Percentiles rank a stretch among this genome's conserved stretches.
phyloP scores from a whole-genome alignment of 2,797 vertebrate species.

The Channallabes apus region DNA sequence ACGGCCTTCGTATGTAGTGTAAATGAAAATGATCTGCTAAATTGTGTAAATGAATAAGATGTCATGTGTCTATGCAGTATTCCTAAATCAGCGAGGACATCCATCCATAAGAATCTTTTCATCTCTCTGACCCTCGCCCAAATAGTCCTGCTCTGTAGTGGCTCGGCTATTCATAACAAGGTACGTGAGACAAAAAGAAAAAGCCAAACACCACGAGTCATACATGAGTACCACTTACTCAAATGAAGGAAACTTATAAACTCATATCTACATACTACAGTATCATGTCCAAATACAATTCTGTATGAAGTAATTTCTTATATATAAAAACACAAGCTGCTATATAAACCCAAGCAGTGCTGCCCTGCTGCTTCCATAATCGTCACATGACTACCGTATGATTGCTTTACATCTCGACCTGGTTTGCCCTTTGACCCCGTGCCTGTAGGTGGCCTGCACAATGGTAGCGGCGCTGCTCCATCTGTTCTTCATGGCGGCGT shows the following conservation, averaged over 20 bases:
- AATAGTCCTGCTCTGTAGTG: constrained; percentile 79
- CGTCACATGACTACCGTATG: constrained; percentile 22
- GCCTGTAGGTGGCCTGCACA: constrained; percentile 76
- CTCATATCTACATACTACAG: not conserved
- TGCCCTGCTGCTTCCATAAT: constrained; percentile 8
- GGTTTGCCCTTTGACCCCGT: constrained; percentile 51
- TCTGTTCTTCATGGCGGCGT: constrained; percentile 83
- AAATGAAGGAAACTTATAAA: not conserved
- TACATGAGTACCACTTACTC: too few relatives aligned
- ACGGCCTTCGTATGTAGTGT: too few relatives aligned
- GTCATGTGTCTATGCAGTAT: constrained; percentile 64
- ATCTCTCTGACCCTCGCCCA: constrained; percentile 77
- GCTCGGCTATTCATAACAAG: constrained; percentile 77
- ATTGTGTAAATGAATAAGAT: not conserved
- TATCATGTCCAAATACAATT: not conserved
- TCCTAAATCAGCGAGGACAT: constrained; percentile 79
- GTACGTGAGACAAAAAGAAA: constrained; percentile 53
- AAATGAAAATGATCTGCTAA: not conserved
- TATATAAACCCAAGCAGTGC: not conserved
- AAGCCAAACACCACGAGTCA: too few relatives aligned
- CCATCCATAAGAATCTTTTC: constrained; percentile 81
- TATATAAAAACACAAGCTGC: not conserved
- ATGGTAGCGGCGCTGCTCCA: constrained; percentile 79
- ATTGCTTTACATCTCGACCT: constrained; percentile 57
- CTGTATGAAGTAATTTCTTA: not conserved